A percentile compares a stretch with the other conserved stretches of the same genome.
Conservation (phyloP, 2,888 invertebrate genomes). For the Rapana venosa region DNA sequence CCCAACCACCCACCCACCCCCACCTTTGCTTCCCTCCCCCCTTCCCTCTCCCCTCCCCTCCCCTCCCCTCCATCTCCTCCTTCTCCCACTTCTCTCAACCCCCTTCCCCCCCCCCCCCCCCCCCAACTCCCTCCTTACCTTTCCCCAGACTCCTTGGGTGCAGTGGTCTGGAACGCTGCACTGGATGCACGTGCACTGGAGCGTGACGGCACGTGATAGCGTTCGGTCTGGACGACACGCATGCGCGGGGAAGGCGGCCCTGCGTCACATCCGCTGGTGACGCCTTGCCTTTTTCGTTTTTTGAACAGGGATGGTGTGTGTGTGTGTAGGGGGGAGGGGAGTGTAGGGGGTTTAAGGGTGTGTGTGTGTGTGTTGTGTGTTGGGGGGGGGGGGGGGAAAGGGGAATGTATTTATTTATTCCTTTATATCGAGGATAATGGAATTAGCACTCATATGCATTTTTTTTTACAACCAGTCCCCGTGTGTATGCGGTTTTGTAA, state of each 20-base stretch:
- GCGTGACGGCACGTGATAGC: not conserved
- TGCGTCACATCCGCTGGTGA: slow-evolving; percentile 21
- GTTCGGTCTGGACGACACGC: slow-evolving; percentile 16
- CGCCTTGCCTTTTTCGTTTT: not conserved
- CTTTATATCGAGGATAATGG: too few species aligned
- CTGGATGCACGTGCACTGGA: not conserved
- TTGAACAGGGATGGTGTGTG: not conserved
- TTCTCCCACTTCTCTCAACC: not conserved
- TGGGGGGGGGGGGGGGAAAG: not conserved
- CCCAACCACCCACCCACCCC: not conserved
- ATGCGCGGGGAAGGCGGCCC: slow-evolving; percentile 15
- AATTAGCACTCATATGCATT: too few species aligned
- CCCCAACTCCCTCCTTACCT: not conserved
- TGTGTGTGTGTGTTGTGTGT: not conserved
- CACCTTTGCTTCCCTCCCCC: not conserved
- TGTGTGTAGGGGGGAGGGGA: not conserved
- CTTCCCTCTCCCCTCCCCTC: not conserved
- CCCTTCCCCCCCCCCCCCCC: not conserved
- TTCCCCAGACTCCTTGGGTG: not conserved
- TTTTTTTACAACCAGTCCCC: too few species aligned
- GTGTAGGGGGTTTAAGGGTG: not conserved
- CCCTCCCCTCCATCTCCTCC: not conserved
- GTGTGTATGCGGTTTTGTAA: not conserved
- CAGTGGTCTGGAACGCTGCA: slow-evolving; percentile 13
- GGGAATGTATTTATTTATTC: not conserved